These are phyloP conservation scores for Uropetala carovei DNA, from an alignment of 2,888 invertebrate species.

Conservation along the genomic window DNA sequence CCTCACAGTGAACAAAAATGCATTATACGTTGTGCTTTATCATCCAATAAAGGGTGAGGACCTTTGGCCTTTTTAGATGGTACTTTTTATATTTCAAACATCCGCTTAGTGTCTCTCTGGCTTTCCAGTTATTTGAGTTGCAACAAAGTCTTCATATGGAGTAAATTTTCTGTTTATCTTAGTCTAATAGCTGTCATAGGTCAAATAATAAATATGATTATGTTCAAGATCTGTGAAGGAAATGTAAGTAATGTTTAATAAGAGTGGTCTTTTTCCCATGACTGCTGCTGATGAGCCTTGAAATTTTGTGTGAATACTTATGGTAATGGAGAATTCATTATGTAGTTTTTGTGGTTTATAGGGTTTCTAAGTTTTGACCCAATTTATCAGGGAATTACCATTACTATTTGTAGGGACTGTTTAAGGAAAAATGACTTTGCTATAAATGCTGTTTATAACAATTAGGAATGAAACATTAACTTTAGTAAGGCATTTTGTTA, in stretches of 20 bases:
- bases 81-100: background rate
- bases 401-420: background rate
- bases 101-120: background rate
- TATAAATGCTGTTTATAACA: background rate
- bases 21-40: constrained; percentile 12
- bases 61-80: background rate
- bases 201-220: background rate
- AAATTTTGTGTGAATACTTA: background rate
- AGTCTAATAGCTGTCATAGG: background rate
- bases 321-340: background rate
- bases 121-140: background rate
- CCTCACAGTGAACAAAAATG: background rate
- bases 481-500: background rate
- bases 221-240: background rate
- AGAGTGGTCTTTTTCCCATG: background rate
- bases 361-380: background rate
- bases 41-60: constrained; percentile 39
- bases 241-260: background rate
- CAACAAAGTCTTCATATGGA: background rate
- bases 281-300: background rate
- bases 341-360: background rate
- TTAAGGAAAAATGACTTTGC: background rate
- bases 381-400: constrained; percentile 45
- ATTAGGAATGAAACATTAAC: background rate
- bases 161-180: background rate